A percentile compares a stretch with the other conserved stretches of the same genome.
phyloP scores from a whole-genome alignment of 2,797 vertebrate genomes.

The Argya squamiceps region DNA sequence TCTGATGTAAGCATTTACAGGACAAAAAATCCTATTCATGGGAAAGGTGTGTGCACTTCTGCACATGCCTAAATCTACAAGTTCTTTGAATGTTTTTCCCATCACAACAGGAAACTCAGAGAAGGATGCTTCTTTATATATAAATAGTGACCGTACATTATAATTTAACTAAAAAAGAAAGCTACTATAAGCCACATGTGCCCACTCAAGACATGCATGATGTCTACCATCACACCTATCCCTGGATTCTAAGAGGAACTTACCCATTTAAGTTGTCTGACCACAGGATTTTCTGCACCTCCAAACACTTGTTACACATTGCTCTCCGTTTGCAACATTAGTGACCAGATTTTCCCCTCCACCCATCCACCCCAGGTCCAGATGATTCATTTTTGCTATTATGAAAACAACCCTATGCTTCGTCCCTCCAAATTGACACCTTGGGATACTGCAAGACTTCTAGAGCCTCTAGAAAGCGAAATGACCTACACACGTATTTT shows the following conservation, averaged over 20 bases:
- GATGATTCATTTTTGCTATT: not conserved
- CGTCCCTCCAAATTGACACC: rapidly evolving
- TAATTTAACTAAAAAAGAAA: constrained; percentile 39
- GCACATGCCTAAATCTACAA: not conserved
- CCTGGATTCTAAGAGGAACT: not conserved
- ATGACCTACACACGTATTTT: rapidly evolving
- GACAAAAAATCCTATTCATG: not conserved
- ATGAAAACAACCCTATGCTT: not conserved
- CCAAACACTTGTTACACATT: not conserved
- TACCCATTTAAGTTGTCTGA: not conserved
- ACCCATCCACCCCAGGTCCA: rapidly evolving
- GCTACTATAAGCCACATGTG: not conserved
- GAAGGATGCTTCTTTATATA: not conserved
- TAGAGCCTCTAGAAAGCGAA: not conserved
- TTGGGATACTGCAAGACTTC: not conserved
- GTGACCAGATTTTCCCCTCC: rapidly evolving
- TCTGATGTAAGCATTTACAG: not conserved
- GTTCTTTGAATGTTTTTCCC: not conserved
- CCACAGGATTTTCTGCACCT: not conserved
- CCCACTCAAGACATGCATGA: not conserved
- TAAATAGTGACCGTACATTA: not conserved
- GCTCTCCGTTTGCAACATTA: not conserved
- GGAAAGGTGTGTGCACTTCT: not conserved
- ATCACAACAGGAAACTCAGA: not conserved
- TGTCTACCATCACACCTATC: not conserved